Evolutionary conservation across 92 coral and sea anemone species (phyloP), one percentile per base, ranked within the genome.

Genomic region (Ricordea florida): DNA sequence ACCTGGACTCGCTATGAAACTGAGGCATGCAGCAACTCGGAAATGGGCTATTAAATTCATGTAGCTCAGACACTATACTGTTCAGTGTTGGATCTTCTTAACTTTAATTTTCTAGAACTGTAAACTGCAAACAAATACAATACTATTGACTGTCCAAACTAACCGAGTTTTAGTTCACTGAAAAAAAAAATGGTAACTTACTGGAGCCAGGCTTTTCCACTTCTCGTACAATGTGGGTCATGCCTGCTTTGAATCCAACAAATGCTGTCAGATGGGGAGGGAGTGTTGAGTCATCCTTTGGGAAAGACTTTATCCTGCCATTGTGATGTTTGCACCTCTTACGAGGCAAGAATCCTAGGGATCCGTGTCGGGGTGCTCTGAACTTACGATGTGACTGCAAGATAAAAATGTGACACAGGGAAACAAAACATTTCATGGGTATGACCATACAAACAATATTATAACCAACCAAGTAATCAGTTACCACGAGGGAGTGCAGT

Each of bases 191-290:
- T 30, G n/a, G 2, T 27, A 16, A 87, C 98, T 55, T 88, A 94
- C 98, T 94, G 38, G 98, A 94, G 63, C 98, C 98, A 9, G 98
- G 98, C 76, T 93, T 93, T 63, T 94, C 97, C 57, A 94, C 98
- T 66, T 94, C 98, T 76, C 98, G 83, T 2, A 94, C 90, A 46
- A 94, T 86, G 75, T 94, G 98, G 52, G 97, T 88, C 98, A 94
- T 94, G 35, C 98, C 98, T 56, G 98, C 98, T 74, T 94, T 94
- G 75, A 92, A 94, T 70, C 98, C 98, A 70, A 92, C 73, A 62
- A 94, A 94, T 59, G 97, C 98, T 2, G 98, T 94, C 75, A 94
- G 84, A 55, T 94, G 98, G 13, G 98, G 98, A 14, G 98, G 98
- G 22, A 94, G 84, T 52, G 89, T 85, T 10, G 89, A 27, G 29